Conservation (phyloP, 2,888 invertebrate genomes). For the Drosophila borborema region DNA sequence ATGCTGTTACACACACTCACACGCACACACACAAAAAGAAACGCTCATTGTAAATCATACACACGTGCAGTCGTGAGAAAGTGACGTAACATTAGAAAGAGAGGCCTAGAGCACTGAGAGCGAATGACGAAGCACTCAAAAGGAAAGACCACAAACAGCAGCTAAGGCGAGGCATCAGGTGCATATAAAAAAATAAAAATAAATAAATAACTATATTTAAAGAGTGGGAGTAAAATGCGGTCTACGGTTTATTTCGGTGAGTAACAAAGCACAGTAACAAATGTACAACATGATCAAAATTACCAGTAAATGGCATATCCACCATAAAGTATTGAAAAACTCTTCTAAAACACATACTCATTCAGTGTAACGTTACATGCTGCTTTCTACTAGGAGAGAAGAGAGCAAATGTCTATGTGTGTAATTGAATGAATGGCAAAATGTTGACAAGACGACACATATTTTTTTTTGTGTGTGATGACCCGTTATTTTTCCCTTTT, state of each 20-base stretch:
- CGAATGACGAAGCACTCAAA: constrained; percentile 35
- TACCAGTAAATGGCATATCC: constrained; percentile 21
- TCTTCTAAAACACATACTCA: constrained; percentile 5
- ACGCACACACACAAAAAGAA: constrained; percentile 17
- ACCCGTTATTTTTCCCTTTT: constrained; percentile 40
- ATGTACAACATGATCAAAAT: constrained; percentile 1
- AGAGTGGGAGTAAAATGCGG: constrained; percentile 16
- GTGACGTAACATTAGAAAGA: constrained; percentile 80
- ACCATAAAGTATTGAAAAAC: constrained; percentile 11
- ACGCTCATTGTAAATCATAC: constrained; percentile 44
- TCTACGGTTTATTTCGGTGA: constrained; percentile 8
- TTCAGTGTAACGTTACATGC: constrained; percentile 18
- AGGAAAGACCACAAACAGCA: constrained; percentile 28
- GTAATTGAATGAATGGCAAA: constrained; percentile 50
- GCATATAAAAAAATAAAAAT: constrained; percentile 18
- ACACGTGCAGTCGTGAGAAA: constrained; percentile 78
- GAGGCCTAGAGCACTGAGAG: constrained; percentile 38
- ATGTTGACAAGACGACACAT: constrained; percentile 19
- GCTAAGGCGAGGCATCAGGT: constrained; percentile 35
- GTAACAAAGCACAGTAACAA: constrained; percentile 6
- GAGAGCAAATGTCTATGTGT: constrained; percentile 24
- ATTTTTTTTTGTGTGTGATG: constrained; percentile 25
- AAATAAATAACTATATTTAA: neutral
- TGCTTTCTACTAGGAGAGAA: neutral
- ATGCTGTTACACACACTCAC: constrained; percentile 14